Evolutionary conservation across 2,888 invertebrate species (phyloP).

Genomic region (Pterostichus madidus): DNA sequence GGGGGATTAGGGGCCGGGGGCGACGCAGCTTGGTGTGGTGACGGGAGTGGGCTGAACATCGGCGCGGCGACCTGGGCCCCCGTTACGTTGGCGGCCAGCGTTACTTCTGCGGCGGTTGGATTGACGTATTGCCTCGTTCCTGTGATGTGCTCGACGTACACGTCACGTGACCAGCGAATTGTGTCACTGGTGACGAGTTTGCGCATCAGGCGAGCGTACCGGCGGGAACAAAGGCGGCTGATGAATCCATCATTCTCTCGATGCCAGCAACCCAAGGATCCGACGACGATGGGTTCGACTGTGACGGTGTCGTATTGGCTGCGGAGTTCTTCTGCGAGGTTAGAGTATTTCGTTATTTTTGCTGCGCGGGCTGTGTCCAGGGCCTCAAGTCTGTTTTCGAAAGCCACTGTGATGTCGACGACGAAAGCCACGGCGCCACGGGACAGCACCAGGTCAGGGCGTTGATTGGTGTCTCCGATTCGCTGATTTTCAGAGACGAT

Average conservation of each 20-base stretch:
- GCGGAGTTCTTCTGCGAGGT: constrained; percentile 31
- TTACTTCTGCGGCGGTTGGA: background rate
- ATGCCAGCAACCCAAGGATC: constrained; percentile 73
- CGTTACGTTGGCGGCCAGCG: background rate
- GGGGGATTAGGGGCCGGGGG: background rate
- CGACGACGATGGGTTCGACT: constrained; percentile 71
- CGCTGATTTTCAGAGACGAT: constrained; percentile 64
- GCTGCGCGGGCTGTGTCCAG: constrained; percentile 69
- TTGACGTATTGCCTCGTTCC: constrained; percentile 59
- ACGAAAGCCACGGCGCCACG: constrained; percentile 69
- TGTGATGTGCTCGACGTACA: constrained; percentile 72
- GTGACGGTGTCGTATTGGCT: constrained; percentile 65
- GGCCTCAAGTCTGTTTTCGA: constrained; percentile 71
- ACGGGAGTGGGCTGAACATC: background rate
- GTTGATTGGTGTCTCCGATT: constrained; percentile 66
- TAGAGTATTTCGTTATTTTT: constrained; percentile 68
- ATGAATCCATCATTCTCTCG: constrained; percentile 70
- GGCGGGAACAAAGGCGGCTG: constrained; percentile 59
- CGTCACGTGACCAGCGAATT: constrained; percentile 72
- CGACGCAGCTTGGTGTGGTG: background rate
- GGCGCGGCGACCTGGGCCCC: background rate
- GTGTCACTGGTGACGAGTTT: constrained; percentile 71
- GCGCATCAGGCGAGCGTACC: constrained; percentile 69
- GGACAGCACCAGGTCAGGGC: constrained; percentile 70
- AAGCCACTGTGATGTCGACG: constrained; percentile 72